These are phyloP conservation scores for Lucinisca nassula DNA, from an alignment of 2,888 invertebrate species.

Conservation along the genomic window DNA sequence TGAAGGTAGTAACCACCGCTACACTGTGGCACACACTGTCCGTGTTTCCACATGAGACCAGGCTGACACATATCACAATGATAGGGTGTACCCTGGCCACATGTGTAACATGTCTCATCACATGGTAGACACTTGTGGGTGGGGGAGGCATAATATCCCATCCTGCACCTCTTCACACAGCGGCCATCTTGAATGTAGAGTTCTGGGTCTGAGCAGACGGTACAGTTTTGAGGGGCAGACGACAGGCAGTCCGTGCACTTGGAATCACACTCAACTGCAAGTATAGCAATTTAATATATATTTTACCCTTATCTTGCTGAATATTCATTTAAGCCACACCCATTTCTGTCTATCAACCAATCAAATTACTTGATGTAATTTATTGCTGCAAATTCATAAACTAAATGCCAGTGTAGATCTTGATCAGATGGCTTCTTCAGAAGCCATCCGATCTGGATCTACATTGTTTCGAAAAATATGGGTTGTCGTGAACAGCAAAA, in stretches of 20 bases:
- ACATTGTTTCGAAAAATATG: too few species aligned
- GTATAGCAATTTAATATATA: neutral
- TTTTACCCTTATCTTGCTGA: too few species aligned
- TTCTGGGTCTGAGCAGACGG: constrained; percentile 72
- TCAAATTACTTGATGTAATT: too few species aligned
- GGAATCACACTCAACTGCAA: constrained; percentile 75
- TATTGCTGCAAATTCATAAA: too few species aligned
- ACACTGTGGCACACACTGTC: constrained; percentile 81
- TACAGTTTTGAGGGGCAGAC: constrained; percentile 72
- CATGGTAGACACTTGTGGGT: constrained; percentile 70
- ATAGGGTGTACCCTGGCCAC: constrained; percentile 72
- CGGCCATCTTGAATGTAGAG: constrained; percentile 74
- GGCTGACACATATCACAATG: constrained; percentile 81
- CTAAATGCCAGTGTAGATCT: too few species aligned
- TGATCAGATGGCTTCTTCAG: too few species aligned
- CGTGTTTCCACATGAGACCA: constrained; percentile 78
- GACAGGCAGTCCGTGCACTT: constrained; percentile 75
- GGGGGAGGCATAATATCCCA: constrained; percentile 69
- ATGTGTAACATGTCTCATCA: constrained; percentile 77
- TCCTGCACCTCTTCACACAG: constrained; percentile 78
- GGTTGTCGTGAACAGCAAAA: too few species aligned
- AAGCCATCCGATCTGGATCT: too few species aligned
- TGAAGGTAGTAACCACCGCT: constrained; percentile 73
- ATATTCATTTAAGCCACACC: too few species aligned
- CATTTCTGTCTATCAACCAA: too few species aligned